Conservation (phyloP, 1,140 invertebrate genomes). For the Galleria mellonella region DNA sequence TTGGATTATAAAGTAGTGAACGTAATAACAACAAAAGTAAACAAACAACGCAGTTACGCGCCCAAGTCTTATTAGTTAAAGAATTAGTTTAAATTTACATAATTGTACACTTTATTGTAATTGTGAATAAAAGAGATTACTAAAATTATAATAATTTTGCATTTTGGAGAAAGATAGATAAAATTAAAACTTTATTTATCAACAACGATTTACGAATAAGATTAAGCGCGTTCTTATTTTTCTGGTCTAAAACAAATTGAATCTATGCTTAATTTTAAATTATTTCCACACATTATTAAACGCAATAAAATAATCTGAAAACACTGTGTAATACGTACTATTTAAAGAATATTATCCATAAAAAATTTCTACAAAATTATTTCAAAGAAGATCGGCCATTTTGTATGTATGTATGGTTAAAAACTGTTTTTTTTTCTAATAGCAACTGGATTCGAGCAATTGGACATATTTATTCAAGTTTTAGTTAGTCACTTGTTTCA, state of each 20-base stretch:
- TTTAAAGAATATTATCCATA: slow-evolving; percentile 14
- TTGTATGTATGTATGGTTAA: slow-evolving; percentile 27
- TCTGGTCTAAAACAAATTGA: slow-evolving; percentile 1
- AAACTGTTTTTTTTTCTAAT: not conserved
- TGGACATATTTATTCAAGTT: too few species aligned
- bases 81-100: too few species aligned
- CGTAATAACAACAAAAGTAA: slow-evolving; percentile 28
- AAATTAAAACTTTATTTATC: not conserved
- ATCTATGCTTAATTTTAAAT: not conserved
- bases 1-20: too few species aligned
- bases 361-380: slow-evolving; percentile 33
- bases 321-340: slow-evolving; percentile 20
- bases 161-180: too few species aligned
- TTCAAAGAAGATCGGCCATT: slow-evolving; percentile 41
- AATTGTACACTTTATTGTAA: too few species aligned
- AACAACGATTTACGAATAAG: slow-evolving; percentile 25
- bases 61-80: slow-evolving; percentile 1
- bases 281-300: not conserved
- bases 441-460: too few species aligned
- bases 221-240: slow-evolving; percentile 7
- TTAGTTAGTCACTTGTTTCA: too few species aligned
- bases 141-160: too few species aligned
- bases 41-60: slow-evolving; percentile 65
- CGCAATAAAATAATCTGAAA: slow-evolving; percentile 1
- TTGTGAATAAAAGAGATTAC: too few species aligned